Percentiles rank a stretch among this genome's conserved stretches.
phyloP scores from a whole-genome alignment of 2,888 invertebrate genomes.

The Caenorhabditis sulstoni region DNA sequence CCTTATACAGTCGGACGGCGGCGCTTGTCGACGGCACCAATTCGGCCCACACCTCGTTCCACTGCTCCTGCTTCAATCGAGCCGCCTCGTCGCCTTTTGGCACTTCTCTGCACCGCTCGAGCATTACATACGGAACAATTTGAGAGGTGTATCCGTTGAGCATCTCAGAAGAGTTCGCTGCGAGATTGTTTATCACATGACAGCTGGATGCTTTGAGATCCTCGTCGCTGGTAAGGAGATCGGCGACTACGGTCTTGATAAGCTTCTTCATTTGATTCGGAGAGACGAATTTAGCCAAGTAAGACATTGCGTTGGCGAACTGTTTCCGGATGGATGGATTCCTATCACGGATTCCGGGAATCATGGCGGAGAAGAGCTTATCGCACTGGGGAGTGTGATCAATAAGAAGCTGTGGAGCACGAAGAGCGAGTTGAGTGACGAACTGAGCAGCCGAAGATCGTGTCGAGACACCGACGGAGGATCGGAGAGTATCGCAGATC shows the following conservation, averaged over 20 bases:
- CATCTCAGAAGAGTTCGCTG: conserved; percentile 64
- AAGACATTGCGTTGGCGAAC: conserved; percentile 67
- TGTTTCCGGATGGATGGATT: conserved; percentile 73
- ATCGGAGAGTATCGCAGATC: conserved; percentile 63
- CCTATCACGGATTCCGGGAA: conserved; percentile 66
- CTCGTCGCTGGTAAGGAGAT: conserved; percentile 62
- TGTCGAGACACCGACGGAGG: conserved; percentile 67
- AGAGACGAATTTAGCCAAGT: conserved; percentile 67
- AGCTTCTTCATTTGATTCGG: conserved; percentile 61
- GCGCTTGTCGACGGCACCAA: conserved; percentile 66
- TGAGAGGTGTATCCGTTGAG: conserved; percentile 58
- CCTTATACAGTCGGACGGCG: conserved; percentile 65
- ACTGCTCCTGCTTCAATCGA: conserved; percentile 62
- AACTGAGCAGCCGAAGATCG: conserved; percentile 67
- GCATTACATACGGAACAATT: conserved; percentile 68
- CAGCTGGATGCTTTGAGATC: conserved; percentile 63
- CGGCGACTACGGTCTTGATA: conserved; percentile 52
- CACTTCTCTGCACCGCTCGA: conserved; percentile 66
- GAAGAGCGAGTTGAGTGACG: conserved; percentile 65
- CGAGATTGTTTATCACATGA: conserved; percentile 66
- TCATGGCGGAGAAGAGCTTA: conserved; percentile 48
- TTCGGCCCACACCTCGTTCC: conserved; percentile 72
- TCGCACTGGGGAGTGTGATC: conserved; percentile 61
- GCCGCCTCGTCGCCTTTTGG: conserved; percentile 69
- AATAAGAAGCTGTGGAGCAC: conserved; percentile 67